phyloP scores from a whole-genome alignment of 2,888 invertebrate genomes.

The Platycheirus rosarum region DNA sequence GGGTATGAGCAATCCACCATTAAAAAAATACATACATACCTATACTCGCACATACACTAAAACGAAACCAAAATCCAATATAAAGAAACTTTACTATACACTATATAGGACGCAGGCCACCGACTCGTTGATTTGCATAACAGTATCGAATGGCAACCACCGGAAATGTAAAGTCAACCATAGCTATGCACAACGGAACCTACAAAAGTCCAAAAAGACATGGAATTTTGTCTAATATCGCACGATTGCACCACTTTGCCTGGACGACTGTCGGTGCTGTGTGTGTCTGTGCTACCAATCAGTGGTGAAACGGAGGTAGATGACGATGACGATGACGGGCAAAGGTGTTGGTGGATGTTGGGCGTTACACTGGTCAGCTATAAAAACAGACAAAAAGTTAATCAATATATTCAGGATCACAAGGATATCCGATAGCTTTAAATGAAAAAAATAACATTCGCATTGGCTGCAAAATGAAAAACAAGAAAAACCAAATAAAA shows the following conservation, averaged over 20 bases:
- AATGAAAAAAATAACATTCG: conserved; percentile 33
- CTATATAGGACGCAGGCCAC: conserved; percentile 54
- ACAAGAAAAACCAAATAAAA: background rate
- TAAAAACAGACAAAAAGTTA: conserved; percentile 53
- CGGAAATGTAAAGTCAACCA: conserved; percentile 70
- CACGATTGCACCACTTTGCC: conserved; percentile 60
- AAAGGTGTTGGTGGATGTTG: conserved; percentile 34
- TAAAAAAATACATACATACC: conserved; percentile 1
- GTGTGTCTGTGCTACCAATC: background rate
- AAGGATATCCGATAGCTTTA: conserved; percentile 61
- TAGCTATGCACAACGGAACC: background rate
- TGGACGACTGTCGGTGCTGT: conserved; percentile 22
- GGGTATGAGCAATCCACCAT: conserved; percentile 8
- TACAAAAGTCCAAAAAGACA: conserved; percentile 49
- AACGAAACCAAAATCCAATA: conserved; percentile 61
- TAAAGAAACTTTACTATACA: conserved; percentile 27
- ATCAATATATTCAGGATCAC: conserved; percentile 69
- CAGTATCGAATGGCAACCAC: conserved; percentile 66
- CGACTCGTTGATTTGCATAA: conserved; percentile 69
- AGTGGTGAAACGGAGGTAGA: background rate
- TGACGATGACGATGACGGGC: background rate
- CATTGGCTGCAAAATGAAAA: background rate
- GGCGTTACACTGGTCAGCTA: conserved; percentile 59
- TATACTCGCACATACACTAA: background rate
- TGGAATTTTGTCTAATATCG: conserved; percentile 64